Evolutionary conservation across 2,888 invertebrate species (phyloP).

Genomic region (Pyrochroa serraticornis): DNA sequence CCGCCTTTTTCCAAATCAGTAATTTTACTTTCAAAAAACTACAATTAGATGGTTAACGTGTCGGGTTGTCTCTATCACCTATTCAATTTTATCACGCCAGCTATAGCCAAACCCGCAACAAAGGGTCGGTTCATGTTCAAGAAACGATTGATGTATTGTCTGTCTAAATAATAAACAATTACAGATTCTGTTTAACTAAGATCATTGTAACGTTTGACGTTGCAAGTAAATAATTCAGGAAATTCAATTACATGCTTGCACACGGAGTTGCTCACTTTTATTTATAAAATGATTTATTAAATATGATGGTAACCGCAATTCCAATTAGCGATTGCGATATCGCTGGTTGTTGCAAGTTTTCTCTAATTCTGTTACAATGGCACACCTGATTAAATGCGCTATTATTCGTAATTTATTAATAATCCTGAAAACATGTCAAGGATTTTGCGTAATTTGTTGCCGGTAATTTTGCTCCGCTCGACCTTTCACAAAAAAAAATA

Average conservation of each 20-base stretch:
- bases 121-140: slow-evolving; percentile 5
- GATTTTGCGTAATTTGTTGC: slow-evolving; percentile 15
- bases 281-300: no score
- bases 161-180: slow-evolving; percentile 3
- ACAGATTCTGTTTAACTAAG: slow-evolving; percentile 7
- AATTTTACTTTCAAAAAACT: no score
- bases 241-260: no score
- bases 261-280: no score
- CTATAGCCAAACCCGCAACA: slow-evolving; percentile 1
- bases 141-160: slow-evolving; percentile 9
- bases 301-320: no score
- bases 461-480: slow-evolving; percentile 5
- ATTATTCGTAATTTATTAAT: slow-evolving; percentile 12
- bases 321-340: no score
- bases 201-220: neutral
- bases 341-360: no score
- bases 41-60: no score
- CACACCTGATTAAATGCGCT: slow-evolving; percentile 17
- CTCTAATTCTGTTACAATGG: slow-evolving; percentile 3
- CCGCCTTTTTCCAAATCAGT: no score
- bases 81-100: slow-evolving; percentile 8
- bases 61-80: neutral
- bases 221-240: no score
- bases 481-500: slow-evolving; percentile 14
- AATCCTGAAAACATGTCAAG: slow-evolving; percentile 23